Base-by-base conservation (phyloP, 2,888 invertebrate species). In the Emmelina monodactyla region DNA sequence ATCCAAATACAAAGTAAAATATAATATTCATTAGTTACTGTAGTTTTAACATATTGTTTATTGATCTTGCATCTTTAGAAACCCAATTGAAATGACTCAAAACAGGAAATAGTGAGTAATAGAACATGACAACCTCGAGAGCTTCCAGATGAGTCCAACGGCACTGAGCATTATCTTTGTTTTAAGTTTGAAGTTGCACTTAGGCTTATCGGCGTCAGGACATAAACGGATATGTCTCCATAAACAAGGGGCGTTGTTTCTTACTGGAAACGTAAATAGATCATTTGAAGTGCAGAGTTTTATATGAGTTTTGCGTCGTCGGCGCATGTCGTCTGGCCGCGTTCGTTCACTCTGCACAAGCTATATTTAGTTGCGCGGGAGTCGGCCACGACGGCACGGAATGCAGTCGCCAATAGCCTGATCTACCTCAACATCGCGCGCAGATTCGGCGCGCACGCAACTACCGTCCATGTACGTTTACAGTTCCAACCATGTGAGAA, bases 321-420 rank as follows among this genome's bases (percentile, higher is more conserved):
- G 46, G 38, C 41, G 40, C 16, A 38, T n/a, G n/a, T n/a, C 39
- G 44, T 42, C 49, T 48, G 50, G 53, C 38, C 47, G 61, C 68
- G 75, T 76, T 73, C 72, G 75, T 72, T 76, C 75, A 75, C 76
- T 66, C 62, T 51, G 58, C 53, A 25, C 45, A 56, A 55, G 68
- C 72, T 76, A 76, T 75, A 78, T 78, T 75, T 78, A 78, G 75
- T 73, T 61, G 56, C 55, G 51, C 49, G 53, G 52, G 42, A 49
- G 50, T 45, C 45, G 37, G 49, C 46, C 25, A 25, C 25, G 59
- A 54, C 53, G 58, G 62, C 59, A 65, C 49, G 63, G 71, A 67
- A 64, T 70, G 73, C 65, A 62, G 66, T 63, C 57, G 46, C 51
- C 55, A 42, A 53, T 50, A 51, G 58, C 55, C 56, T 65, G 67